Conservation (phyloP, 2,113 vertebrate genomes). For the Dipodomys merriami region DNA sequence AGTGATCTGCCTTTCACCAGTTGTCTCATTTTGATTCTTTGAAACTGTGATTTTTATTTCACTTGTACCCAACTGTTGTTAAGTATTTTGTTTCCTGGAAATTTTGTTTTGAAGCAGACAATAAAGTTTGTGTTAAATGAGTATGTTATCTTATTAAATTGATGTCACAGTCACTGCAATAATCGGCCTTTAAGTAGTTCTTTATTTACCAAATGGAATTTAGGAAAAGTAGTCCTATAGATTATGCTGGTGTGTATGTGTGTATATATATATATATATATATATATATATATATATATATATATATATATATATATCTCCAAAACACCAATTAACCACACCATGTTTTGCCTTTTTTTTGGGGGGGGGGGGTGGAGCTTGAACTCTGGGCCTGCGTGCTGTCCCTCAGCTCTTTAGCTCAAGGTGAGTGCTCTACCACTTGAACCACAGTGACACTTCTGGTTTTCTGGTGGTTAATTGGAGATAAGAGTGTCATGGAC, state of each 20-base stretch:
- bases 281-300: too few species aligned
- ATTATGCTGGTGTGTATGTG: neutral
- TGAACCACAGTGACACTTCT: too few species aligned
- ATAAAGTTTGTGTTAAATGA: slow-evolving; percentile 82
- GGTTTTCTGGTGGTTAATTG: too few species aligned
- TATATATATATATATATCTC: too few species aligned
- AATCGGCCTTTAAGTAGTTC: slow-evolving; percentile 53
- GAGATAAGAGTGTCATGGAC: too few species aligned
- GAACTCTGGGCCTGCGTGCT: too few species aligned
- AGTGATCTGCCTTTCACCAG: slow-evolving; percentile 65
- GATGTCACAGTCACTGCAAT: slow-evolving; percentile 55
- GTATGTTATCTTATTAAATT: slow-evolving; percentile 75
- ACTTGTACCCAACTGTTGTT: slow-evolving; percentile 78
- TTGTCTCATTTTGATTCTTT: slow-evolving; percentile 75
- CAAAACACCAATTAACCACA: neutral
- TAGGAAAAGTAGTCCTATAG: slow-evolving; percentile 8
- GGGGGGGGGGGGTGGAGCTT: neutral
- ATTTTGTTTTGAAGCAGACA: slow-evolving; percentile 81
- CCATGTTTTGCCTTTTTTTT: slow-evolving; percentile 13
- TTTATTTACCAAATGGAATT: slow-evolving; percentile 65
- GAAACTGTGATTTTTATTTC: slow-evolving; percentile 82
- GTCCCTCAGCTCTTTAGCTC: too few species aligned
- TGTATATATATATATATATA: too few species aligned
- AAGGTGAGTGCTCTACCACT: too few species aligned
- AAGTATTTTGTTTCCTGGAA: slow-evolving; percentile 79